These are phyloP conservation scores for Phthorimaea operculella DNA, from an alignment of 1,140 invertebrate species.

Conservation along the genomic window DNA sequence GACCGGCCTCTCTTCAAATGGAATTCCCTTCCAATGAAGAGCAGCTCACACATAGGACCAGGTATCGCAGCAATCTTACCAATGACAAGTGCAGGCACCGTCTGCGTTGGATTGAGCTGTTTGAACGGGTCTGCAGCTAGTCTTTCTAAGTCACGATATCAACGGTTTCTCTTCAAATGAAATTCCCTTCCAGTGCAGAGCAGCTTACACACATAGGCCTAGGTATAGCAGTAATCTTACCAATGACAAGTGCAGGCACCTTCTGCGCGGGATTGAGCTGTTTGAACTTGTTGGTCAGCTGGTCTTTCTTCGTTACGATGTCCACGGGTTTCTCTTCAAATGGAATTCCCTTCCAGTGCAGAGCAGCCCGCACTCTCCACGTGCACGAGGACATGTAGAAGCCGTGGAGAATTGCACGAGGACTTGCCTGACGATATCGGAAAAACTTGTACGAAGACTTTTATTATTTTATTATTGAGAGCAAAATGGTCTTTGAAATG, in stretches of 20 bases:
- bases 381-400: slow-evolving; percentile 60
- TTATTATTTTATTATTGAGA: too few species aligned
- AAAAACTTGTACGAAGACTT: too few species aligned
- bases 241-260: slow-evolving; percentile 55
- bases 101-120: slow-evolving; percentile 57
- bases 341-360: slow-evolving; percentile 44
- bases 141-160: slow-evolving; percentile 46
- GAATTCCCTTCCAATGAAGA: slow-evolving; percentile 41
- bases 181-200: slow-evolving; percentile 43
- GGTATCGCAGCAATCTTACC: slow-evolving; percentile 31
- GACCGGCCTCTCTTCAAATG: slow-evolving; percentile 42
- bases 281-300: slow-evolving; percentile 41
- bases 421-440: slow-evolving; percentile 17
- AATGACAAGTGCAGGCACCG: slow-evolving; percentile 55
- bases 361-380: slow-evolving; percentile 56
- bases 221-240: slow-evolving; percentile 27
- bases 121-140: slow-evolving; percentile 42
- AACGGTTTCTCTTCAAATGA: slow-evolving; percentile 41
- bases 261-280: slow-evolving; percentile 60
- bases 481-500: too few species aligned
- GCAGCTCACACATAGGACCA: slow-evolving; percentile 40
- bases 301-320: slow-evolving; percentile 40
- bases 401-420: slow-evolving; percentile 46
- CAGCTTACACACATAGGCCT: slow-evolving; percentile 5
- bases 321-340: slow-evolving; percentile 50